Percentiles rank a stretch among this genome's conserved stretches.
These are phyloP conservation scores for Pogonus chalceus DNA, from an alignment of 1,140 invertebrate genomes.

Conservation along the genomic window DNA sequence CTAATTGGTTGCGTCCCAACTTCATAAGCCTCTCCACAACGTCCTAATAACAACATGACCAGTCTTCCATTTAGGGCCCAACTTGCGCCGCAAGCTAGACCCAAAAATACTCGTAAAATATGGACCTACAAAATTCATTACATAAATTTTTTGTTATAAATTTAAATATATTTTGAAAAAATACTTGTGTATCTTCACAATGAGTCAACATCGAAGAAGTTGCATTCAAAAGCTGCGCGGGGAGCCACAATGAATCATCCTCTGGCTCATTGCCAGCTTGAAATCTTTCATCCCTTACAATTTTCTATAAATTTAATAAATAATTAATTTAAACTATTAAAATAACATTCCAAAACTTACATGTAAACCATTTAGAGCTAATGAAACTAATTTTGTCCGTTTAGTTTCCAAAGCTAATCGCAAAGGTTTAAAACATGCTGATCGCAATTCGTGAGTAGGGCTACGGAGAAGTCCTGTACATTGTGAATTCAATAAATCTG, in stretches of 20 bases:
- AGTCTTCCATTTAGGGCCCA: slow-evolving; percentile 75
- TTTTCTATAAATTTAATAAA: slow-evolving; percentile 57
- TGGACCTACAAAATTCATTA: slow-evolving; percentile 31
- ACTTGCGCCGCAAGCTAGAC: slow-evolving; percentile 67
- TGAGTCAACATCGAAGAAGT: slow-evolving; percentile 66
- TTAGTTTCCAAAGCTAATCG: slow-evolving; percentile 81
- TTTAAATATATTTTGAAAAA: background rate
- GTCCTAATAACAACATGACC: slow-evolving; percentile 64
- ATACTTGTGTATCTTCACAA: slow-evolving; percentile 62
- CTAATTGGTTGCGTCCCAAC: slow-evolving; percentile 64
- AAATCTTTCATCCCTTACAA: slow-evolving; percentile 81
- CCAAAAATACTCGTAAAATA: slow-evolving; percentile 62
- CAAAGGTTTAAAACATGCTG: slow-evolving; percentile 70
- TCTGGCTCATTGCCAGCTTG: slow-evolving; percentile 84
- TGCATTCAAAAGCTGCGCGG: slow-evolving; percentile 75
- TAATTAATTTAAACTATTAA: no score
- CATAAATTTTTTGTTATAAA: background rate
- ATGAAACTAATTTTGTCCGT: slow-evolving; percentile 68
- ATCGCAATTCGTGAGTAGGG: slow-evolving; percentile 72
- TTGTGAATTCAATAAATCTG: slow-evolving; percentile 74
- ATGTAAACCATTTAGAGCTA: slow-evolving; percentile 75
- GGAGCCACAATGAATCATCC: slow-evolving; percentile 83
- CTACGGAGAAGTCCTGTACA: slow-evolving; percentile 59
- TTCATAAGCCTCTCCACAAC: slow-evolving; percentile 65
- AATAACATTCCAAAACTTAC: slow-evolving; percentile 45